These are phyloP conservation scores for Drosophila macrospina DNA, from an alignment of 2,888 invertebrate species.

Conservation along the genomic window DNA sequence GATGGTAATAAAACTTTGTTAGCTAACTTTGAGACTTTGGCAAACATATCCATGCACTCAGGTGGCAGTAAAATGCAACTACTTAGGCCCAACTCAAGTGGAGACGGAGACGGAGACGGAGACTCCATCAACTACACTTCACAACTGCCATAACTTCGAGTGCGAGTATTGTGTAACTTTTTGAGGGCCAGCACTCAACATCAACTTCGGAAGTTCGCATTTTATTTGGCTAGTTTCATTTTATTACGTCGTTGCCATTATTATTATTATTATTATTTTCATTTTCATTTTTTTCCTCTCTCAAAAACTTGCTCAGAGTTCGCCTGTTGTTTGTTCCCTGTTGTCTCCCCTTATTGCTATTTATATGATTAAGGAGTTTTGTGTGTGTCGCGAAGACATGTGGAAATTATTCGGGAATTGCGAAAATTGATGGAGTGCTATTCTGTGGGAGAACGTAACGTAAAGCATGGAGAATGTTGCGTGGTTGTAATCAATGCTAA, in stretches of 20 bases:
- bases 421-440: slow-evolving; percentile 32
- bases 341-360: slow-evolving; percentile 45
- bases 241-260: slow-evolving; percentile 47
- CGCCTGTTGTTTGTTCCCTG: neutral
- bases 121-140: slow-evolving; percentile 46
- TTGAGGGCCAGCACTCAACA: slow-evolving; percentile 40
- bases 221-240: slow-evolving; percentile 54
- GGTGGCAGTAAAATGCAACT: slow-evolving; percentile 41
- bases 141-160: slow-evolving; percentile 46
- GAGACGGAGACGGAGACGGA: no score
- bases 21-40: slow-evolving; percentile 21
- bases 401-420: slow-evolving; percentile 50
- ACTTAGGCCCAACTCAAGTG: slow-evolving; percentile 34
- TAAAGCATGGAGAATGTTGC: no score
- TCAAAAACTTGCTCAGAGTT: slow-evolving; percentile 30
- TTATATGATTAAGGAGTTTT: slow-evolving; percentile 65
- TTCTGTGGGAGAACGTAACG: slow-evolving; percentile 4
- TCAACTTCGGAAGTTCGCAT: slow-evolving; percentile 36
- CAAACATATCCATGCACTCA: slow-evolving; percentile 51
- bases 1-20: slow-evolving; percentile 26
- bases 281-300: slow-evolving; percentile 9
- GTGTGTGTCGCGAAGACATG: slow-evolving; percentile 40
- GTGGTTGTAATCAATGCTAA: slow-evolving; percentile 63
- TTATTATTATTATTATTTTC: slow-evolving; percentile 20
- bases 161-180: slow-evolving; percentile 56